Evolutionary conservation across 1,140 invertebrate genomes (phyloP).

Genomic region (Diuraphis noxia): DNA sequence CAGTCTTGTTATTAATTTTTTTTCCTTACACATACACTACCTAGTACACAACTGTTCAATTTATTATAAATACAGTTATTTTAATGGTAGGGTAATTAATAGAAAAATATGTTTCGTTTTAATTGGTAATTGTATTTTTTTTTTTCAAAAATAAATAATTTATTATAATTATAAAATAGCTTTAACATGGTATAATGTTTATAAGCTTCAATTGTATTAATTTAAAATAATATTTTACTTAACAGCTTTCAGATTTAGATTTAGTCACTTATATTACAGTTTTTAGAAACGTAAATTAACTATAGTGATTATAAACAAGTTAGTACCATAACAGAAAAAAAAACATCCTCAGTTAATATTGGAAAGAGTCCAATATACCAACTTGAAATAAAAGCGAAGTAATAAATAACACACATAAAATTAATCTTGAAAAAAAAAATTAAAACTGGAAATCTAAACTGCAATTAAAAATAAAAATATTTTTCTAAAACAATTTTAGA

Average conservation of each 20-base stretch:
- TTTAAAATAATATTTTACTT: neutral
- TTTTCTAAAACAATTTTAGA: neutral
- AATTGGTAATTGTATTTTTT: neutral
- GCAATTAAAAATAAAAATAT: conserved; percentile 3
- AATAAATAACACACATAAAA: neutral
- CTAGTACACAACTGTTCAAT: neutral
- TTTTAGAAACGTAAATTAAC: neutral
- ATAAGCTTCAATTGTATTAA: neutral
- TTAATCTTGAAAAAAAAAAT: neutral
- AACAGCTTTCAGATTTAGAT: neutral
- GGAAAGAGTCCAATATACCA: neutral
- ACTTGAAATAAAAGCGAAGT: neutral
- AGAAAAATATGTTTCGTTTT: neutral
- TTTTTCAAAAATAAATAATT: neutral
- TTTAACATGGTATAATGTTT: neutral
- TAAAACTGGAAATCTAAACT: neutral
- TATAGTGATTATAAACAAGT: neutral
- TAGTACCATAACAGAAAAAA: neutral
- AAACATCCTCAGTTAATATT: neutral
- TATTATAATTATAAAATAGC: too few species aligned
- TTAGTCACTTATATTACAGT: neutral
- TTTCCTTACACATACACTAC: neutral
- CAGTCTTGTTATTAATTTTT: neutral
- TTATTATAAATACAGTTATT: neutral
- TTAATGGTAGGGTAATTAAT: neutral